phyloP scores from a whole-genome alignment of 1,140 invertebrate species.

The Tetraneura akinire region DNA sequence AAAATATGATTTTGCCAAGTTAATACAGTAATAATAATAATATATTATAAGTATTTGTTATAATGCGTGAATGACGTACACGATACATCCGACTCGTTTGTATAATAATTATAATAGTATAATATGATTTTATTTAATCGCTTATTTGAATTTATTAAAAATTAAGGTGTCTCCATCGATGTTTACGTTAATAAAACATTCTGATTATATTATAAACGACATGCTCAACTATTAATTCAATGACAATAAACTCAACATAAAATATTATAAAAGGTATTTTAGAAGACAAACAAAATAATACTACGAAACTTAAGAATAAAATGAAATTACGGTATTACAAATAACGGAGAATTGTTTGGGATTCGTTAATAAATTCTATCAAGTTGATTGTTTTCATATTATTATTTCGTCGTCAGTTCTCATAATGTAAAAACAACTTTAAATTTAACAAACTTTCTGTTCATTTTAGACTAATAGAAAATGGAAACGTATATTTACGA shows the following conservation, averaged over 20 bases:
- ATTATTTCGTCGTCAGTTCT: background rate
- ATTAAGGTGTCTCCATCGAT: no score
- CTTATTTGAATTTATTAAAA: no score
- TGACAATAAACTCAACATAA: background rate
- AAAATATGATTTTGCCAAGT: no score
- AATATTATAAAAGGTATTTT: background rate
- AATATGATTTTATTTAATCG: no score
- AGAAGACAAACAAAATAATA: background rate
- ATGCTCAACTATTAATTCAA: no score
- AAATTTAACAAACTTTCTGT: background rate
- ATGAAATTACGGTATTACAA: background rate
- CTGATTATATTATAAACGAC: no score
- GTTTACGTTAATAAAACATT: no score
- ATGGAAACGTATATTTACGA: background rate
- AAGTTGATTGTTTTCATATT: background rate
- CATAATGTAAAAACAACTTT: background rate
- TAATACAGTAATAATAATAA: no score
- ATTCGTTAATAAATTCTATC: background rate
- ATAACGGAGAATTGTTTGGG: background rate
- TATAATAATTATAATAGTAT: no score
- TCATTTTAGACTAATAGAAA: background rate
- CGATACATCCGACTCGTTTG: no score
- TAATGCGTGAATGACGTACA: no score
- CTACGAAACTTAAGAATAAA: background rate
- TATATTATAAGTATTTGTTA: no score